Evolutionary conservation across 2,888 invertebrate species (phyloP).

Genomic region (Alloplasta piceator): DNA sequence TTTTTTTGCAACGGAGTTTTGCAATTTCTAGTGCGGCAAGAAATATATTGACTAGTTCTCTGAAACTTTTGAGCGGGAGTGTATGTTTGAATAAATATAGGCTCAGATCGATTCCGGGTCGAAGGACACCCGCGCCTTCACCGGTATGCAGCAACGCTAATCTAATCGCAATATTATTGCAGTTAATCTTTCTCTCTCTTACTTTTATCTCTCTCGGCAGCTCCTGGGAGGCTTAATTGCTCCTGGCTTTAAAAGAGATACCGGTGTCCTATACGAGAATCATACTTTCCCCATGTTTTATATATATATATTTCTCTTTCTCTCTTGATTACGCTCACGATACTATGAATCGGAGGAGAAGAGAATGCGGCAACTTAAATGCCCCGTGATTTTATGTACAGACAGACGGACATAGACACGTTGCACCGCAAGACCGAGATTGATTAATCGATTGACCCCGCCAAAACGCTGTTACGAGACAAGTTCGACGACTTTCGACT

Average conservation of each 20-base stretch:
- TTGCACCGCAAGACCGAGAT: constrained; percentile 23
- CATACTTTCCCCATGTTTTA: constrained; percentile 53
- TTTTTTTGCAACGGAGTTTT: too few species aligned
- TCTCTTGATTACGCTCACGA: constrained; percentile 53
- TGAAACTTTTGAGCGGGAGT: too few species aligned
- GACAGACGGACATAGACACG: constrained; percentile 16
- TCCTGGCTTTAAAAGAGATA: constrained; percentile 22
- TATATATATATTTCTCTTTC: constrained; percentile 15
- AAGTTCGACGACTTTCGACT: constrained; percentile 59
- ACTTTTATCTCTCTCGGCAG: constrained; percentile 14
- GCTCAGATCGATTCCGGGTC: constrained; percentile 51
- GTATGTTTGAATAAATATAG: not conserved
- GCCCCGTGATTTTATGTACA: constrained; percentile 19
- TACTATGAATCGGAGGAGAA: constrained; percentile 24
- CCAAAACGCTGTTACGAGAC: constrained; percentile 47
- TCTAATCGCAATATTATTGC: constrained; percentile 58
- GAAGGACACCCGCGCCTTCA: constrained; percentile 56
- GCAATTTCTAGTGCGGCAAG: too few species aligned
- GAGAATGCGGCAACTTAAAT: constrained; percentile 56
- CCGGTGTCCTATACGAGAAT: constrained; percentile 25
- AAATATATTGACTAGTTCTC: too few species aligned
- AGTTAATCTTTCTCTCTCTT: constrained; percentile 34
- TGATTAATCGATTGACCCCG: constrained; percentile 67
- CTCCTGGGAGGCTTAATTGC: constrained; percentile 47
- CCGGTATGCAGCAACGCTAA: constrained; percentile 43